phyloP scores from a whole-genome alignment of 1,140 invertebrate species.

The Lepidotrigona ventralis region DNA sequence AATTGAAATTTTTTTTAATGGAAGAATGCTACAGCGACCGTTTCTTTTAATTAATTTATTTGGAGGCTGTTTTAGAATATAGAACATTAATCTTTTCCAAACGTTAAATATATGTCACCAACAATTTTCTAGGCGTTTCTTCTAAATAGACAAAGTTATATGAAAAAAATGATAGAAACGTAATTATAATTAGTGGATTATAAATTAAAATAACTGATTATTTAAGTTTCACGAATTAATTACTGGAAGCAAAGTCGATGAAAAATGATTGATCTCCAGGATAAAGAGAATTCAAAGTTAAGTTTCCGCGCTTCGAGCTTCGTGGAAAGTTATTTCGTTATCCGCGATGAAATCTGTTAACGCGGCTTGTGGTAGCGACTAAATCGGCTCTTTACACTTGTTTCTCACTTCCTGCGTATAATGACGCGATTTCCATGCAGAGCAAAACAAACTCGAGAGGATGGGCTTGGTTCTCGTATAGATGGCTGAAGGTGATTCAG shows the following conservation, averaged over 20 bases:
- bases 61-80: too few relatives aligned
- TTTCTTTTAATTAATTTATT: too few relatives aligned
- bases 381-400: constrained; percentile 51
- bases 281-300: neutral
- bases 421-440: constrained; percentile 67
- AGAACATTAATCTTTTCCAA: too few relatives aligned
- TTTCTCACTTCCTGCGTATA: constrained; percentile 70
- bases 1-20: too few relatives aligned
- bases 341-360: neutral
- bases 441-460: constrained; percentile 41
- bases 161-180: too few relatives aligned
- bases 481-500: constrained; percentile 35
- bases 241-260: neutral
- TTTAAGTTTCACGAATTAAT: neutral
- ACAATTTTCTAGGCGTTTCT: too few relatives aligned
- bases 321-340: constrained; percentile 8
- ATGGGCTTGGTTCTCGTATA: constrained; percentile 37
- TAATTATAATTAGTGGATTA: too few relatives aligned
- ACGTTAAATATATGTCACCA: too few relatives aligned
- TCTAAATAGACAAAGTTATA: too few relatives aligned
- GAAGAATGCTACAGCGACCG: too few relatives aligned
- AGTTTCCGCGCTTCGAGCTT: neutral
- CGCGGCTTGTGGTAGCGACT: neutral
- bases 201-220: too few relatives aligned
- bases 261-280: neutral